A percentile compares a stretch with the other conserved stretches of the same genome.
Conservation (phyloP, 1,140 invertebrate species). For the Macrosteles quadrilineatus region DNA sequence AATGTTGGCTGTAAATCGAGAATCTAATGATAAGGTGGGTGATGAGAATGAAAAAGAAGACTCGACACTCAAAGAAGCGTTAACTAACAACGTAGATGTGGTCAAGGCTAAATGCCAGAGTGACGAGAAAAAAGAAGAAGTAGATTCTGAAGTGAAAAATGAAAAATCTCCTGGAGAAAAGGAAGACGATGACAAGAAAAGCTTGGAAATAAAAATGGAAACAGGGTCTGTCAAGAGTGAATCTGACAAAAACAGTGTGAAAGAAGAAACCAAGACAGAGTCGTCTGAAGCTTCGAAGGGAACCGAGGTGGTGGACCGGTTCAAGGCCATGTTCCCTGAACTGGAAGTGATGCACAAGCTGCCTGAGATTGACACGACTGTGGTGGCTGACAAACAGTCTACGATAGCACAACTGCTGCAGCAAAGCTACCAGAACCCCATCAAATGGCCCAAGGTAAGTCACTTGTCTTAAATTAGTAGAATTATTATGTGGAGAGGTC, state of each 20-base stretch:
- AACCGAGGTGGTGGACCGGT: constrained; percentile 43
- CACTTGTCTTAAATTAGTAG: too few species aligned
- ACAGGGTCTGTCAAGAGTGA: constrained; percentile 15
- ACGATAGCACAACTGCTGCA: constrained; percentile 61
- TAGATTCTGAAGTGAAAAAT: constrained; percentile 45
- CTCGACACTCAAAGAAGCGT: neutral
- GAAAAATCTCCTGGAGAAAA: constrained; percentile 55
- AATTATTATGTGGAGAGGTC: too few species aligned
- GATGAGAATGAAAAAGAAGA: constrained; percentile 31
- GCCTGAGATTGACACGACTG: constrained; percentile 62
- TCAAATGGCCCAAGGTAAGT: constrained; percentile 62
- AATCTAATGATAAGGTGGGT: too few species aligned
- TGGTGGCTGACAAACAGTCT: constrained; percentile 47
- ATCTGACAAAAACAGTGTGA: neutral
- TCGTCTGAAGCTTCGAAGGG: neutral
- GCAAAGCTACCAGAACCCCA: constrained; percentile 56
- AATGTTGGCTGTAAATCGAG: too few species aligned
- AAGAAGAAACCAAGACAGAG: constrained; percentile 9
- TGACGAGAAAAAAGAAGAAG: too few species aligned
- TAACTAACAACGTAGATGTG: neutral
- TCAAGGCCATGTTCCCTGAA: constrained; percentile 73
- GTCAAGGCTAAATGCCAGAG: too few species aligned
- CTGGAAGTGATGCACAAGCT: constrained; percentile 68
- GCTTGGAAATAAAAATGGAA: neutral
- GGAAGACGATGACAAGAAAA: constrained; percentile 33